These are phyloP conservation scores for Trichechus manatus DNA, from an alignment of 2,113 vertebrate species.

Conservation along the genomic window DNA sequence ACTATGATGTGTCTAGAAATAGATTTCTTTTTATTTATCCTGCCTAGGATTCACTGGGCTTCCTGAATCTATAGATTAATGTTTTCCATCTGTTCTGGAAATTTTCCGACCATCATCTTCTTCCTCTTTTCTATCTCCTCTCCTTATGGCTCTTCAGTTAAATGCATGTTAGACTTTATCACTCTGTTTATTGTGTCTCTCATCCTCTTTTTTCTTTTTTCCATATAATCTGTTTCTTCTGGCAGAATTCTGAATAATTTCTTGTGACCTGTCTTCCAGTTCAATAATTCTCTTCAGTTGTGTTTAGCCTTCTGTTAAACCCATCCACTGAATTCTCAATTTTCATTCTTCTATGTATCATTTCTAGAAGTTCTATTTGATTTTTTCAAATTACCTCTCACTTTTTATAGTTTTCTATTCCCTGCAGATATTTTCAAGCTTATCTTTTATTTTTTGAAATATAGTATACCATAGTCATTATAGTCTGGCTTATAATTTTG, in stretches of 20 bases:
- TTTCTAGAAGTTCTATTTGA: neutral
- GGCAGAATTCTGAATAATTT: neutral
- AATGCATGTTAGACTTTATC: neutral
- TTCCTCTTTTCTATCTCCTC: neutral
- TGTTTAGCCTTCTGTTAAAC: conserved; percentile 37
- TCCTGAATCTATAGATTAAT: neutral
- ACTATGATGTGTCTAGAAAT: neutral
- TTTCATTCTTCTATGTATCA: neutral
- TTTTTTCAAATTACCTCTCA: neutral
- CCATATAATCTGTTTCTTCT: neutral
- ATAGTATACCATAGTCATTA: neutral
- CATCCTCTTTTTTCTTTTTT: neutral
- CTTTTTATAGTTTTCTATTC: neutral
- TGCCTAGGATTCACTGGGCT: neutral
- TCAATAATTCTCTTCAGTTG: conserved; percentile 3
- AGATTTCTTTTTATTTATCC: neutral
- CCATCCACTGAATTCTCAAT: neutral
- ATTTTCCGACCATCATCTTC: neutral
- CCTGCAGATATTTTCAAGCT: neutral
- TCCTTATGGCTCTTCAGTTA: neutral
- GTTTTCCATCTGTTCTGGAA: neutral
- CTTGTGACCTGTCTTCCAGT: conserved; percentile 1
- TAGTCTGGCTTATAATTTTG: neutral
- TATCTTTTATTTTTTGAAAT: conserved; percentile 24
- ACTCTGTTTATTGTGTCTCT: neutral